Conservation (phyloP, 2,113 vertebrate genomes). For the Neolamprologus ventralis region DNA sequence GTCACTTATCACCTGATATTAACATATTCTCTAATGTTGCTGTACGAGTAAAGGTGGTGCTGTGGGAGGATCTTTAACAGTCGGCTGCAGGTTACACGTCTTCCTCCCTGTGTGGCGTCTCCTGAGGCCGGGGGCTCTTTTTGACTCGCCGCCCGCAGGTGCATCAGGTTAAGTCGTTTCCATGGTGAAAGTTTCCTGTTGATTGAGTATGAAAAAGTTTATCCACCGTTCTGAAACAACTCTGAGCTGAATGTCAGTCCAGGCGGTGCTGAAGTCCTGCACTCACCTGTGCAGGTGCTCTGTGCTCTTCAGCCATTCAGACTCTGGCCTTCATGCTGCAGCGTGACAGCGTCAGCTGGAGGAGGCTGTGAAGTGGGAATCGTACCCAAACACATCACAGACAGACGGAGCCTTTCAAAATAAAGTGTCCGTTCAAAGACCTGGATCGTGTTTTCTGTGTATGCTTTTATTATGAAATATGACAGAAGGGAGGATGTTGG, state of each 20-base stretch:
- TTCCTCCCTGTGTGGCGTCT: background rate
- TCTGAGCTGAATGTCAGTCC: fast-evolving
- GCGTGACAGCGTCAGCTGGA: background rate
- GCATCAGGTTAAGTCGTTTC: background rate
- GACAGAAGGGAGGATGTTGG: background rate
- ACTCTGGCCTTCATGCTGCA: background rate
- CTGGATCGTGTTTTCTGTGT: background rate
- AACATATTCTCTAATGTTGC: background rate
- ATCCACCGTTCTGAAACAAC: background rate
- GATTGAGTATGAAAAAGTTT: background rate
- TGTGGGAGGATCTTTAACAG: background rate
- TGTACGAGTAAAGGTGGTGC: fast-evolving
- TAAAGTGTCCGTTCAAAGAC: background rate
- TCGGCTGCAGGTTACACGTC: fast-evolving
- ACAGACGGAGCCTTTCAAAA: background rate
- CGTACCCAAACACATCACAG: background rate
- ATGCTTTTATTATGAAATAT: background rate
- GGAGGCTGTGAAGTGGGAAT: background rate
- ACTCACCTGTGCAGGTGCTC: fast-evolving
- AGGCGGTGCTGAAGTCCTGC: fast-evolving
- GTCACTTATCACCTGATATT: background rate
- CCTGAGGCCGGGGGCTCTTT: fast-evolving
- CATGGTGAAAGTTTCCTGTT: background rate
- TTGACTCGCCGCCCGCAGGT: background rate
- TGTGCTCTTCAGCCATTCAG: background rate